phyloP scores from a whole-genome alignment of 2,888 invertebrate species.

The Microctonus aethiopoides region DNA sequence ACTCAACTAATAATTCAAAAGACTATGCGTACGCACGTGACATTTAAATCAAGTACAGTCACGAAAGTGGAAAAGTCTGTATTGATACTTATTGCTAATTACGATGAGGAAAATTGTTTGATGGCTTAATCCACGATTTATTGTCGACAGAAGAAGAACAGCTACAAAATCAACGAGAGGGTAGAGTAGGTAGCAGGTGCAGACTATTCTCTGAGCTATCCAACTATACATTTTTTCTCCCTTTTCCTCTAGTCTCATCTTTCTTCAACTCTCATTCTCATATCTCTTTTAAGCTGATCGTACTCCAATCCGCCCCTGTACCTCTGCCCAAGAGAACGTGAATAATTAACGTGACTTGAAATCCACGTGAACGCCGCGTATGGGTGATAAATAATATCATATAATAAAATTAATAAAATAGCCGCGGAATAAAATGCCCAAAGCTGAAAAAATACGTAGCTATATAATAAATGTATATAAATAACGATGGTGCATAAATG shows the following conservation, averaged over 20 bases:
- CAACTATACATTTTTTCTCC: not conserved
- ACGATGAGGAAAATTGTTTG: conserved; percentile 1
- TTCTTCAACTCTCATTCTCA: not conserved
- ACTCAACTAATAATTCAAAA: conserved; percentile 2
- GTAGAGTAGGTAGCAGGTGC: conserved; percentile 31
- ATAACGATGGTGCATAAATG: conserved; percentile 6
- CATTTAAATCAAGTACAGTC: not conserved
- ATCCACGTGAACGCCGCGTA: not conserved
- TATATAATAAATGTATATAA: not conserved
- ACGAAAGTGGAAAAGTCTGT: not conserved
- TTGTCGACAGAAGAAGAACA: conserved; percentile 10
- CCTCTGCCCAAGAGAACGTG: not conserved
- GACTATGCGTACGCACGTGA: no score
- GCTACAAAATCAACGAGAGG: conserved; percentile 22
- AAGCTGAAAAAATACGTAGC: not conserved
- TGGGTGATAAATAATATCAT: not conserved
- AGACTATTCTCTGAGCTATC: not conserved
- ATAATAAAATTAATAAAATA: not conserved
- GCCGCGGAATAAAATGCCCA: not conserved
- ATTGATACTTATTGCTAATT: conserved; percentile 26
- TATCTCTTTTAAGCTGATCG: not conserved
- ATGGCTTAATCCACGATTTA: conserved; percentile 21
- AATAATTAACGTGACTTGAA: conserved; percentile 23
- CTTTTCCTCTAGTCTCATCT: not conserved
- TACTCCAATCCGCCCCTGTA: not conserved